Base-by-base conservation (phyloP, 2,797 vertebrate species). In the Loriculus beryllinus region DNA sequence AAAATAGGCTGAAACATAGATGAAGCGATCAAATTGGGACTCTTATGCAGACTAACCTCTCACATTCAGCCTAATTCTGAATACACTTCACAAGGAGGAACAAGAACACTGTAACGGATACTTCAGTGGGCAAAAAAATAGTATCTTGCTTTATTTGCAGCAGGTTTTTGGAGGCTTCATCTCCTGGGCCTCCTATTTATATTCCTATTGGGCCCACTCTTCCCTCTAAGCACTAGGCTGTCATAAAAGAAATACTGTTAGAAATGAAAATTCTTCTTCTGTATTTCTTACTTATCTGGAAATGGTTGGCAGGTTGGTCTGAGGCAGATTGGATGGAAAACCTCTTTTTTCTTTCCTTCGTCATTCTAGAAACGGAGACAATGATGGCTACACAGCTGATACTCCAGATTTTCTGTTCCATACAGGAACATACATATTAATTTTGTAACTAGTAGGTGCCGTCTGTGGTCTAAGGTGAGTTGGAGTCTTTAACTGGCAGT, bases 341-440 rank as follows among this genome's bases (percentile, higher is more conserved):
- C 2, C 1, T 23, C 2, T 2, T 37, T 10, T 8, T 37, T 29
- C 13, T 25, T 43, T 33, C 20, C 25, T 33, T 43, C 17, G 9
- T 11, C 6, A 39, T 86, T 86, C 33, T n/a, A 49, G 28, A 86
- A 83, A 35, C 31, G 48, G 28, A 74, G 20, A n/a, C 11, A 68
- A 12, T 13, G 5, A 39, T 14, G 10, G 3, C 7, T 25, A 18
- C 26, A 9, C 3, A 47, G 19, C 13, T 67, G 6, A 9, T 1
- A 4, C n/a, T 67, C 10, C 29, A 62, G 21, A n/a, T 14, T 31
- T 40, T 23, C 33, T 63, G 31, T 20, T 77, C 10, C 5, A 3
- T n/a, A 29, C 3, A 7, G n/a, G n/a, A 57, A 35, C 22, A 35
- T 57, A 35, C n/a, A 57, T 43, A n/a, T 52, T 54, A 31, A 51